These are phyloP conservation scores for Amphipyra berbera DNA, from an alignment of 2,888 invertebrate species.

Conservation along the genomic window DNA sequence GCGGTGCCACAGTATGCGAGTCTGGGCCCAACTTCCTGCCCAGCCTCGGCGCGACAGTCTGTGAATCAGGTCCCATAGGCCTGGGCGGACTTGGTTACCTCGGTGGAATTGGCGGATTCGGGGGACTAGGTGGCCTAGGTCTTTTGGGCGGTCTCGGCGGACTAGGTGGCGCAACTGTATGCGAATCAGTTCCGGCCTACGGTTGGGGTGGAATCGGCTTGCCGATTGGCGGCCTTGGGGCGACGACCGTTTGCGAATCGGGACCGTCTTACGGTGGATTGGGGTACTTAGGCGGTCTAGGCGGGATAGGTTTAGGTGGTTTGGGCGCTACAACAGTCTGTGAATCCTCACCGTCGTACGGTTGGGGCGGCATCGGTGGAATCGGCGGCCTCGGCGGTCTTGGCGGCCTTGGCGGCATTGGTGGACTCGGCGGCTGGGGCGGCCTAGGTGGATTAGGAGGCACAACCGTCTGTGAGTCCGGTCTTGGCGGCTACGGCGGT, in stretches of 20 bases:
- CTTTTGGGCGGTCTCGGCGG: slow-evolving; percentile 25
- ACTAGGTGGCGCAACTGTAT: slow-evolving; percentile 21
- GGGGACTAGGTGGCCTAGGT: slow-evolving; percentile 19
- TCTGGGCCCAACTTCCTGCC: slow-evolving; percentile 54
- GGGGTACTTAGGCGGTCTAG: slow-evolving; percentile 34
- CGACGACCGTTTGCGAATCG: not conserved
- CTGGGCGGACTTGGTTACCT: slow-evolving; percentile 43
- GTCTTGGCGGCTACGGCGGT: not conserved
- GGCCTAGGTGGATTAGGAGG: slow-evolving; percentile 31
- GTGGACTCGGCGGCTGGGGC: not conserved
- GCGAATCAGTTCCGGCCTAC: slow-evolving; percentile 32
- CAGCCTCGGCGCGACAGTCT: slow-evolving; percentile 46
- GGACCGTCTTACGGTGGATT: not conserved
- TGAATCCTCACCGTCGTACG: not conserved
- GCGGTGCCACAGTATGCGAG: slow-evolving; percentile 67
- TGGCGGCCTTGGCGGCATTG: slow-evolving; percentile 11
- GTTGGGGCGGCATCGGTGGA: slow-evolving; percentile 22
- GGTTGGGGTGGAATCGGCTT: slow-evolving; percentile 10
- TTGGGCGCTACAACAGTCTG: slow-evolving; percentile 20
- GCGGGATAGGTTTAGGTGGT: slow-evolving; percentile 9
- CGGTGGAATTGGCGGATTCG: slow-evolving; percentile 36
- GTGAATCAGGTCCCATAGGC: slow-evolving; percentile 41
- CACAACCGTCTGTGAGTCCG: slow-evolving; percentile 6
- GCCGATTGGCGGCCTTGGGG: not conserved
- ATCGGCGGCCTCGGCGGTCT: slow-evolving; percentile 20